phyloP scores from a whole-genome alignment of 2,888 invertebrate genomes.

The Zeuzera pyrina region DNA sequence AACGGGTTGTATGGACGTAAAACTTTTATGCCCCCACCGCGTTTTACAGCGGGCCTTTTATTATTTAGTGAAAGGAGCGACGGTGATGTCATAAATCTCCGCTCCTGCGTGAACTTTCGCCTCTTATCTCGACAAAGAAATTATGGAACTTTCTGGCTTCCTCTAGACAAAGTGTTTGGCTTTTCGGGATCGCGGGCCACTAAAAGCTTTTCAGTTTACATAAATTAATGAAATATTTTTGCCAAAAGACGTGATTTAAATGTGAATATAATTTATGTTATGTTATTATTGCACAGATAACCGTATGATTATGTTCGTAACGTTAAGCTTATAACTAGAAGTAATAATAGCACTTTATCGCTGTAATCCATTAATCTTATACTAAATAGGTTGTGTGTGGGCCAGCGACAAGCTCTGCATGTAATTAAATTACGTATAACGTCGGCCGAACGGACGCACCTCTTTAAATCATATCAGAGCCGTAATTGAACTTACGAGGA shows the following conservation, averaged over 20 bases:
- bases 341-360: constrained; percentile 14
- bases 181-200: constrained; percentile 61
- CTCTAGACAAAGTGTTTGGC: constrained; percentile 71
- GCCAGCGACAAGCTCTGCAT: constrained; percentile 50
- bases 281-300: background rate
- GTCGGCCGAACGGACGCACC: constrained; percentile 35
- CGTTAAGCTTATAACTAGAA: background rate
- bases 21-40: constrained; percentile 67
- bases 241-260: constrained; percentile 23
- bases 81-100: constrained; percentile 72
- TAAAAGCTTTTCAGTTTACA: constrained; percentile 44
- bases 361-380: constrained; percentile 56
- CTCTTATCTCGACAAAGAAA: constrained; percentile 71
- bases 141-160: constrained; percentile 70
- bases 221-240: constrained; percentile 48
- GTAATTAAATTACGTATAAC: constrained; percentile 63
- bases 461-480: constrained; percentile 54
- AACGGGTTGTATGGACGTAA: constrained; percentile 70
- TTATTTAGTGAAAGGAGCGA: constrained; percentile 73
- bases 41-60: constrained; percentile 71
- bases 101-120: constrained; percentile 72
- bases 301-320: too few relatives aligned
- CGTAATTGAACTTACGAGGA: constrained; percentile 35
- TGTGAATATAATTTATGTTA: background rate
- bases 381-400: constrained; percentile 60